Evolutionary conservation across 2,888 invertebrate genomes (phyloP).

Genomic region (Hyles lineata): DNA sequence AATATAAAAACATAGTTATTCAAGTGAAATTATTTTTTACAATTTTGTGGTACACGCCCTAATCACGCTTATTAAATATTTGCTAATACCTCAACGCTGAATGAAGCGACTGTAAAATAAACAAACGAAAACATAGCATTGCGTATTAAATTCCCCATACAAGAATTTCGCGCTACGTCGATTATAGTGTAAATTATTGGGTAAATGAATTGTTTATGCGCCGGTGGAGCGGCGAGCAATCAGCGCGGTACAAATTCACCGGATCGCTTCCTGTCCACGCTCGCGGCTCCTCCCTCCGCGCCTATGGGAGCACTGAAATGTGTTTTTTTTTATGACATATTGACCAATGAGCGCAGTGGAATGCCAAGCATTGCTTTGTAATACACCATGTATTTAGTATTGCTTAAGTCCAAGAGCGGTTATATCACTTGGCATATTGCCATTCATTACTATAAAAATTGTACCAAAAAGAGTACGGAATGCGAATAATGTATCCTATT

Average conservation of each 20-base stretch:
- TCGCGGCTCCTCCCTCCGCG: constrained; percentile 28
- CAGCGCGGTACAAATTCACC: constrained; percentile 48
- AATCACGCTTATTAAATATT: too few species aligned
- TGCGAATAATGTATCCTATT: too few species aligned
- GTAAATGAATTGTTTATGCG: constrained; percentile 50
- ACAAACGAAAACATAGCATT: neutral
- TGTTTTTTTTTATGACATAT: neutral
- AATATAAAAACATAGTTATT: too few species aligned
- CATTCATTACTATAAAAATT: too few species aligned
- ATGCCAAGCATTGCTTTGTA: too few species aligned
- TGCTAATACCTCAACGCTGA: too few species aligned
- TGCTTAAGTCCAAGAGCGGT: too few species aligned
- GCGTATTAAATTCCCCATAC: neutral
- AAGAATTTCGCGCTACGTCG: constrained; percentile 28
- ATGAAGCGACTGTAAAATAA: neutral
- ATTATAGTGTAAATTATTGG: constrained; percentile 43
- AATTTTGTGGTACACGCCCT: too few species aligned
- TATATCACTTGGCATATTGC: too few species aligned
- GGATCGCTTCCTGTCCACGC: constrained; percentile 45
- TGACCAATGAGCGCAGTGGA: too few species aligned
- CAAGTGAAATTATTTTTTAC: too few species aligned
- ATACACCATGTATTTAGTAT: too few species aligned
- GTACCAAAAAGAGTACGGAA: neutral
- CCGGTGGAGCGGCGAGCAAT: constrained; percentile 35
- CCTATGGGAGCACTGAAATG: constrained; percentile 2